Base-by-base conservation (phyloP, 2,797 vertebrate genomes). In the Euthynnus affinis region DNA sequence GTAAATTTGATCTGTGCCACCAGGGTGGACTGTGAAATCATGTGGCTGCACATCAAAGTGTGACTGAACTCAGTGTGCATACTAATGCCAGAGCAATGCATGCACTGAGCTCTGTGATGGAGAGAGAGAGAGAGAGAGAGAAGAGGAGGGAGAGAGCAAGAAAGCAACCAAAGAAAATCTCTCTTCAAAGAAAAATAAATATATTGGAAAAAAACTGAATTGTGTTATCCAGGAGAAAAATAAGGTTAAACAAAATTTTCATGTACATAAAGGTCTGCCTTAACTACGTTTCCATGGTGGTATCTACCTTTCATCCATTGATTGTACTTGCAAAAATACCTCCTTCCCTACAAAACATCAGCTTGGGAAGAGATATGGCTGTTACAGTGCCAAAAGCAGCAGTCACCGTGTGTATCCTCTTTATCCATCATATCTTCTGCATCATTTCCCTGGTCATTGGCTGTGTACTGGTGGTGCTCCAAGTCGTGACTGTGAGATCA, bases 41-140 rank as follows among this genome's bases (percentile, higher is more conserved):
- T 89, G 90, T 81, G 91, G 94, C 93, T 94, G 84, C 94, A 94
- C 93, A 94, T 95, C 94, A 95, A 94, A 93, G 94, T 92, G 92
- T 89, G 93, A 84, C 92, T 75, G 90, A 87, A 93, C 90, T 88
- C 87, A 17, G 72, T 66, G 74, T 84, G 94, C 93, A 95, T 95
- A 92, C 93, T 95, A 94, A 95, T 95, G 89, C 75, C 32, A 40
- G 73, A 62, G 80, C 74, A 51, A 76, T 57, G 77, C 68, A 78
- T 67, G 80, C 78, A 78, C 80, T 63, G 70, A 85, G 82, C 84
- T 75, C 48, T 42, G 65, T 63, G 77, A 85, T 70, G 76, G 25
- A 17, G 59, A 42, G 58, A 51, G 32, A 59, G n/a, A n/a, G n/a
- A n/a, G n/a, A n/a, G n/a, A 40, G 46, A 46, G 51, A 17, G 51